Evolutionary conservation across 2,888 invertebrate genomes (phyloP), one percentile per base, ranked within the genome.

Genomic region (Nephrocerus scutellatus): DNA sequence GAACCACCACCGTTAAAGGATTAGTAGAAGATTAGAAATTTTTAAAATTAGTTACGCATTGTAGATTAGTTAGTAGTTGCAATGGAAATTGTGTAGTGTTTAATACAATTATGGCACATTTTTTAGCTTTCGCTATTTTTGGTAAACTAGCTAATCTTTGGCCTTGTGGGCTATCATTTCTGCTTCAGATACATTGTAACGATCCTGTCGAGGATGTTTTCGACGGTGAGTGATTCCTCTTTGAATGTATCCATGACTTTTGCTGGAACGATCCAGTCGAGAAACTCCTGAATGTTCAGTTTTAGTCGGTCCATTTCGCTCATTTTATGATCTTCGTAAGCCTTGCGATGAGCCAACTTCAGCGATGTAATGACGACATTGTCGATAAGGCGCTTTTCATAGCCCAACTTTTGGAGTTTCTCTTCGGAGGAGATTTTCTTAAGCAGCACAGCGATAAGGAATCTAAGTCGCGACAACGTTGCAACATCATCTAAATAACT

Each of bases 341-440:
- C 79, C 14, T 70, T 70, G 37, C 82, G 75, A 2, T 82, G 83
- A 44, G 87, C 85, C 22, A 82, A 75, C 57, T 81, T 76, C 25
- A 89, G 73, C 0, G 87, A 85, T 49, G 85, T 84, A 36, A 80
- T 72, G 2, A 90, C 73, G 4, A 89, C 80, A 47, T 87, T 84
- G 60, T 89, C 89, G 46, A 90, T 86, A 6, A 87, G 73, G 24
- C 68, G 65, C 53, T 74, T 74, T 41, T 83, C 84, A 68, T 79
- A 80, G 54, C 89, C 88, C 58, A 89, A 70, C 55, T 81, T 82
- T 45, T 80, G 79, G 30, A 89, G 73, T 55, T 82, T 78, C 51
- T 83, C 82, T 48, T 81, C 79, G n/a, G 80, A 79, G 13, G 87
- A 87, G 48, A 90, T 88, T 66, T 84, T 82, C 54, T 86, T 86